These are phyloP conservation scores for Gallinago solitaria DNA, from an alignment of 2,797 vertebrate genomes.

Conservation along the genomic window DNA sequence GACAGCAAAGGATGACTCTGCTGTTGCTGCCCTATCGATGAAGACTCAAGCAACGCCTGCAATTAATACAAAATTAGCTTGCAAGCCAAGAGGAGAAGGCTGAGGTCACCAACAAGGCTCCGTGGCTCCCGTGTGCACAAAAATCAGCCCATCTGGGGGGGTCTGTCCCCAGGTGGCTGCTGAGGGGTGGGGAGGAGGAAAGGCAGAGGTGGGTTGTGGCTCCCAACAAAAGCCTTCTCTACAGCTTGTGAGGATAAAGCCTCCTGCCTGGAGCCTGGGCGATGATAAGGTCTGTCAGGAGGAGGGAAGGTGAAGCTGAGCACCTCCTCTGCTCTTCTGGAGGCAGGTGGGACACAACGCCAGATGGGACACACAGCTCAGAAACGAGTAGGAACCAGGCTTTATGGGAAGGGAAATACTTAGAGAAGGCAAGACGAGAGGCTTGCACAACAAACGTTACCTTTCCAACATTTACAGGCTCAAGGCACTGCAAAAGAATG, in stretches of 20 bases:
- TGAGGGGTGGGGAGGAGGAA: not conserved
- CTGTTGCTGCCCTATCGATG: not conserved
- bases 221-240: not conserved
- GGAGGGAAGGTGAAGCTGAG: not conserved
- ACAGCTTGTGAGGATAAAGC: not conserved
- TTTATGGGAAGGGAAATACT: not conserved
- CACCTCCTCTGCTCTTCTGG: not conserved
- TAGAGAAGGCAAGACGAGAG: not conserved
- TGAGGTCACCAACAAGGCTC: not conserved
- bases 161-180: not conserved
- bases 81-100: not conserved
- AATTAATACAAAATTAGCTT: constrained; percentile 25
- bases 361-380: not conserved
- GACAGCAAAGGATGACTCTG: not conserved
- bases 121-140: fast-evolving
- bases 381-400: not conserved
- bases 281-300: not conserved
- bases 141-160: not conserved
- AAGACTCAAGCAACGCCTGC: not conserved
- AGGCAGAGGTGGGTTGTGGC: fast-evolving
- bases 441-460: not conserved
- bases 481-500: not conserved
- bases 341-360: fast-evolving
- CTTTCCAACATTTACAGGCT: not conserved
- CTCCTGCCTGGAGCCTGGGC: not conserved